phyloP scores from a whole-genome alignment of 2,888 invertebrate genomes.

The Drosophila demipolita region DNA sequence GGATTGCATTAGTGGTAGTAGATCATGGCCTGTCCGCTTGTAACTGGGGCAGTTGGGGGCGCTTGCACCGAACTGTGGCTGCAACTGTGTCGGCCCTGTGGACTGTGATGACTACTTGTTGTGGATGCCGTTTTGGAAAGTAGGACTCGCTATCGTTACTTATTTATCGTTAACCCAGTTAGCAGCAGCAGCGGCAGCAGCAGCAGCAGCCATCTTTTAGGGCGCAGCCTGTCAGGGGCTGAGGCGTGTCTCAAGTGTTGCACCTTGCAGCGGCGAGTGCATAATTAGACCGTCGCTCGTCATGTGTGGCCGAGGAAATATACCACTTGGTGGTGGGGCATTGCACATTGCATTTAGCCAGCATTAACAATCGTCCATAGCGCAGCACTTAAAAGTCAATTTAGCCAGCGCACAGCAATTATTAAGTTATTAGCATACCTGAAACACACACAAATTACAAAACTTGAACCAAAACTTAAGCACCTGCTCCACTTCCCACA shows the following conservation, averaged over 20 bases:
- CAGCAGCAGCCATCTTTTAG: slow-evolving; percentile 28
- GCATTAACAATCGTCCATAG: slow-evolving; percentile 13
- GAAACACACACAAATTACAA: not conserved
- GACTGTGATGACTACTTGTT: slow-evolving; percentile 44
- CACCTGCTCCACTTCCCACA: slow-evolving; percentile 34
- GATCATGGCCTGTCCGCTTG: slow-evolving; percentile 73
- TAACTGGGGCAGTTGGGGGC: slow-evolving; percentile 72
- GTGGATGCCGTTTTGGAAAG: slow-evolving; percentile 62
- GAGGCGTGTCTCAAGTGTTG: slow-evolving; percentile 42
- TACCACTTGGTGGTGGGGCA: not conserved
- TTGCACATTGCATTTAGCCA: not conserved
- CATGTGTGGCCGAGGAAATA: slow-evolving; percentile 9
- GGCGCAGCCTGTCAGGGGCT: slow-evolving; percentile 36
- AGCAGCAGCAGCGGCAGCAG: slow-evolving; percentile 22
- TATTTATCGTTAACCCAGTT: slow-evolving; percentile 79
- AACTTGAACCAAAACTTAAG: slow-evolving; percentile 1
- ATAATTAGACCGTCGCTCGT: slow-evolving; percentile 36
- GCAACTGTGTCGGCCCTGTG: slow-evolving; percentile 73
- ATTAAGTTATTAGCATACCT: slow-evolving; percentile 44
- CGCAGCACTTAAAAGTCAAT: slow-evolving; percentile 51
- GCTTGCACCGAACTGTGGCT: slow-evolving; percentile 59
- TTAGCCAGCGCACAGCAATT: slow-evolving; percentile 50
- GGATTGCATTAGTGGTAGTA: slow-evolving; percentile 69
- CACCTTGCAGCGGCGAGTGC: slow-evolving; percentile 38
- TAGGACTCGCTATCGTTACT: slow-evolving; percentile 75